Conservation (phyloP, 2,888 invertebrate species). For the Aphidius colemani region DNA sequence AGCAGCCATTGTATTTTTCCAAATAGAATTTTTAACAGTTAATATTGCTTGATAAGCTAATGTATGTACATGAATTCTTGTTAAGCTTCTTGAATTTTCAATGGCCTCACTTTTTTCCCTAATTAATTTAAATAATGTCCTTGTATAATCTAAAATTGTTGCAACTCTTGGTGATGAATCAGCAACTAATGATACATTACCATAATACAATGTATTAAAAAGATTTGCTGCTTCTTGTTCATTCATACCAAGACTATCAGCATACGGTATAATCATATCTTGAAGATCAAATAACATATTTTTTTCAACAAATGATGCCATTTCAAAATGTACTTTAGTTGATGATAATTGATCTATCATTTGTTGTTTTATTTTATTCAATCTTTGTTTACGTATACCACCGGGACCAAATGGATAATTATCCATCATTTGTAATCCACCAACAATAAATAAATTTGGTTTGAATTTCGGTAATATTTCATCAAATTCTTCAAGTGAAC, state of each 20-base stretch:
- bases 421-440: slow-evolving; percentile 89
- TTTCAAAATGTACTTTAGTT: slow-evolving; percentile 80
- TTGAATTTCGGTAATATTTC: slow-evolving; percentile 66
- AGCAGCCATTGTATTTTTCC: slow-evolving; percentile 80
- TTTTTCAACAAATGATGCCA: slow-evolving; percentile 83
- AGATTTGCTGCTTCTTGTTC: slow-evolving; percentile 85
- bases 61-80: slow-evolving; percentile 83
- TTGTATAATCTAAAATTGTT: slow-evolving; percentile 80
- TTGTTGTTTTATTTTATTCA: slow-evolving; percentile 70
- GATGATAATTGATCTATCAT: slow-evolving; percentile 66
- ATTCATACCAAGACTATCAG: slow-evolving; percentile 86
- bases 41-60: slow-evolving; percentile 86
- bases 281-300: slow-evolving; percentile 70
- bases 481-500: slow-evolving; percentile 74
- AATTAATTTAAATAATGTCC: slow-evolving; percentile 68
- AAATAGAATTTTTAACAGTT: slow-evolving; percentile 69
- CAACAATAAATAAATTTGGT: slow-evolving; percentile 77
- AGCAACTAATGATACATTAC: slow-evolving; percentile 74
- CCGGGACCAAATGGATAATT: slow-evolving; percentile 76
- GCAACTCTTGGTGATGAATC: slow-evolving; percentile 82
- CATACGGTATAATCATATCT: slow-evolving; percentile 71
- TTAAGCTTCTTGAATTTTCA: slow-evolving; percentile 65
- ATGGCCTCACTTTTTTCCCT: slow-evolving; percentile 60
- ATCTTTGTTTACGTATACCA: slow-evolving; percentile 69
- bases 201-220: slow-evolving; percentile 70